Conservation (phyloP, 2,797 vertebrate species). For the Phrynocephalus forsythii region DNA sequence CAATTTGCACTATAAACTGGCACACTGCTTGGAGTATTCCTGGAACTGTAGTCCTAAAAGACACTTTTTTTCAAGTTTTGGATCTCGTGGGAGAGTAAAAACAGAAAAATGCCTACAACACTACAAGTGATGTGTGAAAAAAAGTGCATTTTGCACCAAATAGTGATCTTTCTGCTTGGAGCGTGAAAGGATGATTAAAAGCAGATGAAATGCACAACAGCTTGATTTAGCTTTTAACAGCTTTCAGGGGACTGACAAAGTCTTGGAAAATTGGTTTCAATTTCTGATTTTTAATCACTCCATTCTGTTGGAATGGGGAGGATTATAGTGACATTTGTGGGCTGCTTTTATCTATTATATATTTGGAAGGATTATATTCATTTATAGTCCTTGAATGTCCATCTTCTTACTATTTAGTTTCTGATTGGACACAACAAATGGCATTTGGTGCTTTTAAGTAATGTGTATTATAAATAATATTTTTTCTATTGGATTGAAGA, state of each 20-base stretch:
- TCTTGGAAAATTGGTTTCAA: not conserved
- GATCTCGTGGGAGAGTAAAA: not conserved
- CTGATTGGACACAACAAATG: not conserved
- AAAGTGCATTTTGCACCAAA: not conserved
- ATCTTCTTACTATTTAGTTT: not conserved
- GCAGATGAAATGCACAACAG: not conserved
- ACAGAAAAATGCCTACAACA: not conserved
- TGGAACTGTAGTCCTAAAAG: too few relatives aligned
- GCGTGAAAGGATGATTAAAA: not conserved
- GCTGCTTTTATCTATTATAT: conserved; percentile 1
- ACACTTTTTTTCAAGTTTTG: too few relatives aligned
- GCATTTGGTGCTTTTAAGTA: not conserved
- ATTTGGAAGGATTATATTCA: not conserved
- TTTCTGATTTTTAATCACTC: conserved; percentile 1
- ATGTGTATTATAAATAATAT: conserved; percentile 2
- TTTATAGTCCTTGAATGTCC: not conserved
- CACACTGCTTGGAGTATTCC: too few relatives aligned
- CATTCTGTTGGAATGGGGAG: too few relatives aligned
- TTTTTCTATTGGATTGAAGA: not conserved
- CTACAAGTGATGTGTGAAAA: not conserved
- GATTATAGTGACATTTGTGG: not conserved
- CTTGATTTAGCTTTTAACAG: not conserved
- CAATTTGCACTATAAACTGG: too few relatives aligned
- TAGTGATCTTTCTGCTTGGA: not conserved
- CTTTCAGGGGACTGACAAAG: not conserved